Evolutionary conservation across 2,113 vertebrate species (phyloP), one percentile per base, ranked within the genome.

Genomic region (Sisor rabdophorus): DNA sequence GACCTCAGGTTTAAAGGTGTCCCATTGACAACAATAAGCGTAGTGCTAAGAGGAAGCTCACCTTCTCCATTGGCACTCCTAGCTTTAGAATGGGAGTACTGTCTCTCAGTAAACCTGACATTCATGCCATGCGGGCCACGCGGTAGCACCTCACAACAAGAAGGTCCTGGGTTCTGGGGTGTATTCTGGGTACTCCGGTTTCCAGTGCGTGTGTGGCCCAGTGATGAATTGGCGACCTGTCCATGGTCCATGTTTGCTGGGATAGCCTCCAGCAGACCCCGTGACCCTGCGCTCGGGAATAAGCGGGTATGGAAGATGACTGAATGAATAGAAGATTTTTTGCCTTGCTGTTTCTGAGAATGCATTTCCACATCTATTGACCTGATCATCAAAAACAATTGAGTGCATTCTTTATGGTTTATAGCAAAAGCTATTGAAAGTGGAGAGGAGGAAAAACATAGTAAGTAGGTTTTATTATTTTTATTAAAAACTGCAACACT

Each of bases 301-400:
- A n/a, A n/a, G n/a, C n/a, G n/a, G n/a, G n/a, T n/a, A n/a, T n/a
- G n/a, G n/a, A n/a, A n/a, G n/a, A n/a, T n/a, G n/a, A n/a, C n/a
- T n/a, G n/a, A 26, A 55, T 36, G 32, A 4, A 4, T 4, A 30
- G 61, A 26, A 32, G 60, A 58, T 16, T 47, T 28, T 54, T 16
- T 36, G 53, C 40, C 60, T 36, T 20, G 10, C 53, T 36, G 65
- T n/a, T 77, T 32, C 32, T 79, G 73, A 79, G 8, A 69, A 48
- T 56, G 36, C 17, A 12, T 28, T 56, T 67, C 71, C 58, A 24
- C 17, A 67, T 54, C 60, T 40, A 36, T 47, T 84, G 58, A 81
- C 77, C 79, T 71, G 44, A 77, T 74, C 28, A 69, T 36, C 40
- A 16, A 61, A 54, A 7, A 24, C 12, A 28, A 70, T 24, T 28